Evolutionary conservation across 2,888 invertebrate genomes (phyloP).

Genomic region (Tromatobia lineatoria): DNA sequence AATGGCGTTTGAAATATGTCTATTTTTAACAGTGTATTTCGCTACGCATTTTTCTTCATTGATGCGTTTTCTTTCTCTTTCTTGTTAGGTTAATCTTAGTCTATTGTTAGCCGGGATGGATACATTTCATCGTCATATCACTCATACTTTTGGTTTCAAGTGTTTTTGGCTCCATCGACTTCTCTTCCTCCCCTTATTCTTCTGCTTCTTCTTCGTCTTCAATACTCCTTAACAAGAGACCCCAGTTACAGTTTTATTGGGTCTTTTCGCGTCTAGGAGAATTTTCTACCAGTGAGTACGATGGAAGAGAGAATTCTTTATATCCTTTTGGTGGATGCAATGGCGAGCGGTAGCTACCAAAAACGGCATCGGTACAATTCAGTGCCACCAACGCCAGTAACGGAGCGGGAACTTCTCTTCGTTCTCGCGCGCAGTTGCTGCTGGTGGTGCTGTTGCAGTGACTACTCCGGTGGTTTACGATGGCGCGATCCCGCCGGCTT

Average conservation of each 20-base stretch:
- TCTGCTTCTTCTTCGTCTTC: neutral
- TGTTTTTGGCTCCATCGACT: conserved; percentile 1
- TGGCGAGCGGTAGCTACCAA: conserved; percentile 48
- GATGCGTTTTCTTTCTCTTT: neutral
- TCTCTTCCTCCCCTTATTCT: neutral
- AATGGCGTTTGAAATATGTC: too few relatives aligned
- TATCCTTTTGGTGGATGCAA: conserved; percentile 59
- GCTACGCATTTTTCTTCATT: neutral
- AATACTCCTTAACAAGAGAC: neutral
- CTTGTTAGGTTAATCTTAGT: neutral
- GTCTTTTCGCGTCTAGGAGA: conserved; percentile 31
- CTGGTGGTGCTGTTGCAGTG: conserved; percentile 36
- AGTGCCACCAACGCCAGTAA: conserved; percentile 26
- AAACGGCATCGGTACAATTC: conserved; percentile 45
- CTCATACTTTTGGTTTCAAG: neutral
- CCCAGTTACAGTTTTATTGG: neutral
- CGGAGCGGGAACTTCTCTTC: neutral
- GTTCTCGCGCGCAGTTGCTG: conserved; percentile 8
- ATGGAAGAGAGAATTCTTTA: conserved; percentile 53
- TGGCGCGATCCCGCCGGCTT: conserved; percentile 45
- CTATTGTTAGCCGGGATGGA: neutral
- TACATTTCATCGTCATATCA: neutral
- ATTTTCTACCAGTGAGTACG: conserved; percentile 38
- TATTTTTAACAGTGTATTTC: too few relatives aligned
- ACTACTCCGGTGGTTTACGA: conserved; percentile 50